phyloP scores from a whole-genome alignment of 2,888 invertebrate genomes.

The Eupithecia insigniata region DNA sequence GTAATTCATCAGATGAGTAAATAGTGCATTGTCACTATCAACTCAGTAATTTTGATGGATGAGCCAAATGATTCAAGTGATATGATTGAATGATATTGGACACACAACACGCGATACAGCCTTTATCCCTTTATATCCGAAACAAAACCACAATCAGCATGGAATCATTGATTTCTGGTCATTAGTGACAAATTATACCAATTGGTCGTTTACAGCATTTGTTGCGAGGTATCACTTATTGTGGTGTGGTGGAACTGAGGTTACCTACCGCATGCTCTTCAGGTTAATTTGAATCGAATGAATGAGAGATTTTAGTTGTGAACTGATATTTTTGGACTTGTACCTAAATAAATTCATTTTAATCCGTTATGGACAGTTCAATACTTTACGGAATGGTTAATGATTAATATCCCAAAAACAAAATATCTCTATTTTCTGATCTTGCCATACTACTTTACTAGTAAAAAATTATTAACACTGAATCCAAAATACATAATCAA shows the following conservation, averaged over 20 bases:
- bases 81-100: conserved; percentile 9
- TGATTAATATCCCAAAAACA: too few species aligned
- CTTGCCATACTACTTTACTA: not conserved
- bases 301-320: not conserved
- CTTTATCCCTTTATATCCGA: conserved; percentile 12
- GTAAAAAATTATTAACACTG: not conserved
- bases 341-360: not conserved
- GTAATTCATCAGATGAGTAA: not conserved
- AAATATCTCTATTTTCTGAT: too few species aligned
- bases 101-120: conserved; percentile 16
- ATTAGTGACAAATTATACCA: not conserved
- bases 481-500: too few species aligned
- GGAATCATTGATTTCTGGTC: conserved; percentile 8
- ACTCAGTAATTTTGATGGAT: conserved; percentile 13
- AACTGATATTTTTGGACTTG: not conserved
- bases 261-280: not conserved
- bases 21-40: conserved; percentile 3
- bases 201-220: conserved; percentile 1
- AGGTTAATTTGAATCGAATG: not conserved
- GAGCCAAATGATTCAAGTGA: not conserved
- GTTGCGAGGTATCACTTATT: not conserved
- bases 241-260: not conserved
- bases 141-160: conserved; percentile 12
- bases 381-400: not conserved
- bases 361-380: not conserved